Evolutionary conservation across 2,113 vertebrate species (phyloP), one percentile per base, ranked within the genome.

Genomic region (Falco punctatus): DNA sequence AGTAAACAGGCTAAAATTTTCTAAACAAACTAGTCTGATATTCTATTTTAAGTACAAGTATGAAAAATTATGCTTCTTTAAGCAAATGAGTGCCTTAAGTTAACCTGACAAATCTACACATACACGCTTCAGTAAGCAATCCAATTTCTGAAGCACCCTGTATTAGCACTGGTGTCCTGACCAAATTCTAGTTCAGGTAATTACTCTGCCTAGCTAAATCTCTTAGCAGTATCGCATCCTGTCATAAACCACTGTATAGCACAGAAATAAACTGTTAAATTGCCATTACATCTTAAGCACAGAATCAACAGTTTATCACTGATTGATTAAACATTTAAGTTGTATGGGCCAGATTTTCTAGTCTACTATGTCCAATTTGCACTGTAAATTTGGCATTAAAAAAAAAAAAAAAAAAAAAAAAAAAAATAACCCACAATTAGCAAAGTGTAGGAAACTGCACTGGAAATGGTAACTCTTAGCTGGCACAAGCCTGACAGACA

Each of bases 21-120:
- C 78, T 58, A 85, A 91, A 90, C 6, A 92, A 94, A 93, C 4
- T 8, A 27, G 85, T 91, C 71, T 26, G 13, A 77, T 90, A 85
- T 32, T 84, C 57, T 65, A 64, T 74, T 92, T 74, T 87, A 92
- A 90, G 59, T 87, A 58, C 66, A 92, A 83, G 44, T 54, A 83
- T 70, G 77, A 97, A 92, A 96, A 93, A 95, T 48, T 33, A 84
- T 13, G 44, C 69, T 84, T 69, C 81, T 96, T 94, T 84, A 94
- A 69, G 90, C 86, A 96, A 96, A 97, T 79, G 40, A 94, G 30
- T 52, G 86, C 83, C 77, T 91, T 85, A 92, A 89, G 73, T 84
- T 87, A 91, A 52, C 79, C 73, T 89, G 86, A 92, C 87, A 94
- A 94, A 94, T 92, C 81, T 87, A 80, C 40, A 49, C 57, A 94